Percentiles rank a stretch among this genome's conserved stretches.
Evolutionary conservation across 2,797 vertebrate genomes (phyloP).

Genomic region (Selene dorsalis): DNA sequence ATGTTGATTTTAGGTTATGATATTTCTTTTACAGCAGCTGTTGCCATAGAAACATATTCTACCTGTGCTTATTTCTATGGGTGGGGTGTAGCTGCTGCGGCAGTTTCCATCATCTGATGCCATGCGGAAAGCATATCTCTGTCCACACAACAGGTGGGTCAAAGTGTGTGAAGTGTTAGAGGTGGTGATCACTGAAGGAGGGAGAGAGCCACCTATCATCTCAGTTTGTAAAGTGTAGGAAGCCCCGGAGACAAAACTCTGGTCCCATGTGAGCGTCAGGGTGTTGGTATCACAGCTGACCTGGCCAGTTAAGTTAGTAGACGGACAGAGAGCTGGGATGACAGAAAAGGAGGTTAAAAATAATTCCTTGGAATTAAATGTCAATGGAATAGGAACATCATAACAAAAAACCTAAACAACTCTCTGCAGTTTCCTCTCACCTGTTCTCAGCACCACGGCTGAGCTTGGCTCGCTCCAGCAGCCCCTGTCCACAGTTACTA

Average conservation of each 20-base stretch:
- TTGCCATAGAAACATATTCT: constrained; percentile 38
- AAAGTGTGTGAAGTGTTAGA: constrained; percentile 44
- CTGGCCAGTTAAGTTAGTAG: constrained; percentile 63
- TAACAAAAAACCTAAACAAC: not conserved
- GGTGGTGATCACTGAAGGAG: constrained; percentile 29
- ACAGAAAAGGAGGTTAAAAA: not conserved
- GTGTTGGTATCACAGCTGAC: constrained; percentile 63
- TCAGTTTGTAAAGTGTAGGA: constrained; percentile 61
- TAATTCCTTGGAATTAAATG: not conserved
- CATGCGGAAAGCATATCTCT: constrained; percentile 68
- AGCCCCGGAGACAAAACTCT: constrained; percentile 45
- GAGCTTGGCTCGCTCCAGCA: constrained; percentile 70
- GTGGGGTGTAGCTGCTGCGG: constrained; percentile 60
- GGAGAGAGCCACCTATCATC: not conserved
- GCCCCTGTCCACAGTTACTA: constrained; percentile 70
- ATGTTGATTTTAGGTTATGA: not conserved
- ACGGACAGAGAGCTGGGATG: constrained; percentile 71
- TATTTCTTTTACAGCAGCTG: not conserved
- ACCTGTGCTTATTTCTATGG: constrained; percentile 74
- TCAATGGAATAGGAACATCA: not conserved
- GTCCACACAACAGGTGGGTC: constrained; percentile 67
- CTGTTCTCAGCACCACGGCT: constrained; percentile 62
- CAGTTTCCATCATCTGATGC: constrained; percentile 65
- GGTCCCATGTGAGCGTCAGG: constrained; percentile 73
- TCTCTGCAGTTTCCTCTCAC: constrained; percentile 50